A percentile compares a stretch with the other conserved stretches of the same genome.
phyloP scores from a whole-genome alignment of 2,888 invertebrate genomes.

The Oscheius onirici region DNA sequence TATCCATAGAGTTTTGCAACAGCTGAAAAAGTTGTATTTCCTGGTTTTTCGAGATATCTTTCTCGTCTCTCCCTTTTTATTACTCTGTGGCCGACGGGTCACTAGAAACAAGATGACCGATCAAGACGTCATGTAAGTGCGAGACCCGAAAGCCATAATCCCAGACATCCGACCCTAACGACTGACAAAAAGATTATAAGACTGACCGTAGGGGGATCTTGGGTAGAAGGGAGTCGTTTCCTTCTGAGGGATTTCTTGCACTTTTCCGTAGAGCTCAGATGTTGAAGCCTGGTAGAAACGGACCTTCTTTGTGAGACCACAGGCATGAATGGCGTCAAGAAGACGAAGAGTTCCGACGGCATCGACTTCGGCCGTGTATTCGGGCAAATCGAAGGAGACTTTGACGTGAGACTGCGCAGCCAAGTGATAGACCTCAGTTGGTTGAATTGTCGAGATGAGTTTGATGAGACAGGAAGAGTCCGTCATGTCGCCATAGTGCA shows the following conservation, averaged over 20 bases:
- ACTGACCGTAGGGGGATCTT: constrained; percentile 90
- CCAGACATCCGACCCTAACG: too few species aligned
- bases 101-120: constrained; percentile 1
- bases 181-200: not conserved
- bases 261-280: constrained; percentile 92
- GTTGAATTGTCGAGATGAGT: constrained; percentile 82
- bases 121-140: not conserved
- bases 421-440: constrained; percentile 94
- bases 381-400: constrained; percentile 94
- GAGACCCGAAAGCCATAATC: not conserved
- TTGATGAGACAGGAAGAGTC: constrained; percentile 93
- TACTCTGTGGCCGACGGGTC: not conserved
- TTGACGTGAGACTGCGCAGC: constrained; percentile 99
- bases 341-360: constrained; percentile 91
- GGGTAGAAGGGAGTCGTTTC: constrained; percentile 96
- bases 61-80: not conserved
- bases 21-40: constrained; percentile 76
- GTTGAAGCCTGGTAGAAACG: constrained; percentile 93
- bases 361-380: constrained; percentile 98
- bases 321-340: constrained; percentile 89
- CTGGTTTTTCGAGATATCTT: not conserved
- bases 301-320: constrained; percentile 81
- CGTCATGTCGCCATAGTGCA: constrained; percentile 98
- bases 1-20: constrained; percentile 94
- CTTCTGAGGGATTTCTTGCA: constrained; percentile 88